These are phyloP conservation scores for Eurypyga helias DNA, from an alignment of 2,113 vertebrate species.

Conservation along the genomic window DNA sequence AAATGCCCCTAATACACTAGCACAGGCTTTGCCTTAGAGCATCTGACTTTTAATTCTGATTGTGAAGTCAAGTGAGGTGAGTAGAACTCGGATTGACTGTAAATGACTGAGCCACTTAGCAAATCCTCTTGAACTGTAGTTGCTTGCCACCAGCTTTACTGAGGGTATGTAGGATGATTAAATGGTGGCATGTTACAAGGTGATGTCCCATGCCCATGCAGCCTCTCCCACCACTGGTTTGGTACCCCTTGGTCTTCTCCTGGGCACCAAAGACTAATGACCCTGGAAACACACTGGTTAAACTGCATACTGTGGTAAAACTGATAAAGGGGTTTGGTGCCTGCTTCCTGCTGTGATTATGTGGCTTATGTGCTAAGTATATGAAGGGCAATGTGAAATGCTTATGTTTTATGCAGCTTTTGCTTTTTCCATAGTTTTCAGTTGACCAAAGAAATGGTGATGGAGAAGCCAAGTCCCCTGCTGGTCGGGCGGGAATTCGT, in stretches of 20 bases:
- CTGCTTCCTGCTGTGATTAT: neutral
- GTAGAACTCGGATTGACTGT: slow-evolving; percentile 3
- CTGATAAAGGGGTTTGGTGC: neutral
- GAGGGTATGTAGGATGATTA: neutral
- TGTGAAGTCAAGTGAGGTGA: slow-evolving; percentile 60
- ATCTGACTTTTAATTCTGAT: slow-evolving; percentile 63
- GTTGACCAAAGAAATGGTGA: slow-evolving; percentile 99
- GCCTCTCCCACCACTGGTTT: neutral
- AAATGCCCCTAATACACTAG: slow-evolving; percentile 55
- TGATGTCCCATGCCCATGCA: neutral
- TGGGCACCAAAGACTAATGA: neutral
- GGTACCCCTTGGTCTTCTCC: neutral
- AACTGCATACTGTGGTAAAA: neutral
- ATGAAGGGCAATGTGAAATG: neutral
- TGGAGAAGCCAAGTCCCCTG: slow-evolving; percentile 99
- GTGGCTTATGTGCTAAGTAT: neutral
- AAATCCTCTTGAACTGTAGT: slow-evolving; percentile 39
- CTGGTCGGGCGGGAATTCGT: slow-evolving; percentile 99
- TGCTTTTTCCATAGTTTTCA: slow-evolving; percentile 74
- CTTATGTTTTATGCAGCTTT: neutral
- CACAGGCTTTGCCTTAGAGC: slow-evolving; percentile 43
- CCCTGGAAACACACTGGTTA: neutral
- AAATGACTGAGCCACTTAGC: slow-evolving; percentile 48
- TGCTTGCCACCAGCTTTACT: neutral
- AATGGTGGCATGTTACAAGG: neutral